phyloP scores from a whole-genome alignment of 1,140 invertebrate genomes.

The Tetraneura akinire region DNA sequence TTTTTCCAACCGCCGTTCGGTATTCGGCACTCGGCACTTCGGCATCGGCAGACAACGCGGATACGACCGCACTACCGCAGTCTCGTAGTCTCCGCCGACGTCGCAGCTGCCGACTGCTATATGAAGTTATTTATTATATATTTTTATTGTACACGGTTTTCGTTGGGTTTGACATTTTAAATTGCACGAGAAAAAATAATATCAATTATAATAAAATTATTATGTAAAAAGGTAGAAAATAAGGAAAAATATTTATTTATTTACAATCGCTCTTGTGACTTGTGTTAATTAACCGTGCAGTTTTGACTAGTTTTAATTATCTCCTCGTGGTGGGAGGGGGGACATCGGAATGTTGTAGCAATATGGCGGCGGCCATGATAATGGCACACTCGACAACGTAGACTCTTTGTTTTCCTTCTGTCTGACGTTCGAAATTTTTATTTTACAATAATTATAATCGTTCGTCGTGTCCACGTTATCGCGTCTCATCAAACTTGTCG shows the following conservation, averaged over 20 bases:
- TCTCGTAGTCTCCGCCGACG: not conserved
- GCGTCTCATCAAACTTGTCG: not conserved
- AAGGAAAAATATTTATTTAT: slow-evolving; percentile 16
- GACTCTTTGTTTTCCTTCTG: slow-evolving; percentile 50
- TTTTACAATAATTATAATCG: not conserved
- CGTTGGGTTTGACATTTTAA: not conserved
- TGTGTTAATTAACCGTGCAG: slow-evolving; percentile 48
- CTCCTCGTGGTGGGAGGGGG: slow-evolving; percentile 38
- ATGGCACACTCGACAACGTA: slow-evolving; percentile 50
- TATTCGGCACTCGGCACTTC: not conserved
- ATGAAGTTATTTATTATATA: not conserved
- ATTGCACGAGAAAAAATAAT: not conserved
- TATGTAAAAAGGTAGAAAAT: not conserved
- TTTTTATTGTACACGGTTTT: not conserved
- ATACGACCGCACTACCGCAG: not conserved
- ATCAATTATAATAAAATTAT: not conserved
- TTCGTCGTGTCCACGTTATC: not conserved
- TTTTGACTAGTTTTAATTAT: slow-evolving; percentile 50
- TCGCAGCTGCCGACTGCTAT: not conserved
- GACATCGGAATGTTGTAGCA: slow-evolving; percentile 51
- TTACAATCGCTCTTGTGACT: slow-evolving; percentile 21
- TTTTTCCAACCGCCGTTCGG: not conserved
- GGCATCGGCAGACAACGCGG: not conserved
- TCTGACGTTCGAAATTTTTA: not conserved
- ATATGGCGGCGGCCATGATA: slow-evolving; percentile 51